A percentile compares a stretch with the other conserved stretches of the same genome.
Conservation (phyloP, 2,113 vertebrate species). For the Axis porcinus region DNA sequence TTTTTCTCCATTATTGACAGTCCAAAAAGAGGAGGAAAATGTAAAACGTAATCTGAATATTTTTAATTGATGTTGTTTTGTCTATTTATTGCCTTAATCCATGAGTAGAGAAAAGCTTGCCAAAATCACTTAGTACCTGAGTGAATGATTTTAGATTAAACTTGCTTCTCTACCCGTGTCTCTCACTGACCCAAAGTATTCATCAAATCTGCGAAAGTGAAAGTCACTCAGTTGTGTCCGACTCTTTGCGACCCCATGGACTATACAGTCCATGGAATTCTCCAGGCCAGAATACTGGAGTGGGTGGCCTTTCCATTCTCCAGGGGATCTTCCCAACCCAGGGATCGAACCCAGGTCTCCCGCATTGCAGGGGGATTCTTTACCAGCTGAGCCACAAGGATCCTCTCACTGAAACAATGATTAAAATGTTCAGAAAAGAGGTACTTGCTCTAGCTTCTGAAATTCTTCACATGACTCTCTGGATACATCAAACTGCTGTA, state of each 20-base stretch:
- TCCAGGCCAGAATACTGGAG: background rate
- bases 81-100: background rate
- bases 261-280: background rate
- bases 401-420: background rate
- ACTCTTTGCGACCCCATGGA: background rate
- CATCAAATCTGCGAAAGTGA: background rate
- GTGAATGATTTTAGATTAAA: background rate
- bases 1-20: background rate
- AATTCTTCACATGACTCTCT: background rate
- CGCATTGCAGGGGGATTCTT: background rate
- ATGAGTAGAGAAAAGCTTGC: background rate
- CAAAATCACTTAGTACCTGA: background rate
- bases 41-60: background rate
- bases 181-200: background rate
- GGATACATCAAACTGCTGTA: background rate
- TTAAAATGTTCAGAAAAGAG: conserved; percentile 22
- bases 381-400: background rate
- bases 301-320: background rate
- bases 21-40: background rate
- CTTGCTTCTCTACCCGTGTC: background rate
- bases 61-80: conserved; percentile 4
- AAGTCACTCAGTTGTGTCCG: background rate
- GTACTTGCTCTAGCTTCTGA: background rate
- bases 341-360: background rate
- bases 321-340: background rate